Evolutionary conservation across 2,113 vertebrate genomes (phyloP), one percentile per base, ranked within the genome.

Genomic region (Jaculus jaculus): DNA sequence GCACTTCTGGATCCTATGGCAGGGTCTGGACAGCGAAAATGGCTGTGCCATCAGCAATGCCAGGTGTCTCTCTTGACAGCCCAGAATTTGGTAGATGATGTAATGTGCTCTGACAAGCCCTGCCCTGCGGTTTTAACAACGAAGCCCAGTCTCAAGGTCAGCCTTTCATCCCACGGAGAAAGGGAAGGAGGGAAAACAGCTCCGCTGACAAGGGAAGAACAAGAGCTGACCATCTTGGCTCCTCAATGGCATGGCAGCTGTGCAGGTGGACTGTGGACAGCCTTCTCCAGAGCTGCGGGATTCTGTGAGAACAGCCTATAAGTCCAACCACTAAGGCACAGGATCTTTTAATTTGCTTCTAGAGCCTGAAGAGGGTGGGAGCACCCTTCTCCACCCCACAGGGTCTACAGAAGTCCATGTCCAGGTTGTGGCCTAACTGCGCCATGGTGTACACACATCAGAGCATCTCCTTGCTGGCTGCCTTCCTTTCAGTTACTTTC

Each of bases 81-180:
- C 75, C 15, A 20, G 0, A n/a, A 23, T 66, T 60, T 58, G 94
- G 92, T 69, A 63, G 95, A 83, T 77, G 51, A 92, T 34, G 92
- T 87, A 72, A 93, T 30, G 65, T 7, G 11, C 94, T 91, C 92
- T 11, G 42, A 63, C 7, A 37, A 15, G 95, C 90, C 68, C 51
- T 84, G 83, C 93, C 97, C 6, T 47, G 66, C 34, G 32, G 51
- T 83, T 86, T 81, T 78, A 95, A 86, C 97, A 96, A 87, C 86
- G 97, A 89, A 73, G 83, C 93, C 92, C 65, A 79, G 78, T 92
- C 95, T 96, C 71, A 71, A 95, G 87, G 95, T 90, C 28, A 95
- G 89, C 93, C 97, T 95, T 86, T 81, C 89, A 34, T 91, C 94
- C 95, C 96, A 87, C 73, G 65, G 80, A 88, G 84, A 96, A 68